Conservation (phyloP, 1,140 invertebrate species). For the Leptinotarsa defecta region DNA sequence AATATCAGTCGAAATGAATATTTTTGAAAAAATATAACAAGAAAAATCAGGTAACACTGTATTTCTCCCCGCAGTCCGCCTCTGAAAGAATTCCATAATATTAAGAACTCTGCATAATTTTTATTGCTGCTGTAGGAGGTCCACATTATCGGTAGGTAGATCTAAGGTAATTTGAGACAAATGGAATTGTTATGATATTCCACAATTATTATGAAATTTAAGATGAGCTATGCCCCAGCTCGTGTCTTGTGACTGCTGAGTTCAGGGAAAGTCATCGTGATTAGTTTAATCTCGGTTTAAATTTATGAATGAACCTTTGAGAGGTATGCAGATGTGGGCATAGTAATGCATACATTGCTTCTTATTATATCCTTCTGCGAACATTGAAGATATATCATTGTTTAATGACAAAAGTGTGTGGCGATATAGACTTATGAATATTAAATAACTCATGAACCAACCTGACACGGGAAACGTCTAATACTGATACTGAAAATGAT, state of each 20-base stretch:
- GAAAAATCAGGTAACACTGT: no score
- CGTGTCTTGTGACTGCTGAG: slow-evolving; percentile 27
- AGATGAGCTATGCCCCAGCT: slow-evolving; percentile 26
- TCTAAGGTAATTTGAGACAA: slow-evolving; percentile 36
- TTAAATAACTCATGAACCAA: not conserved
- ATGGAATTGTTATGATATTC: slow-evolving; percentile 36
- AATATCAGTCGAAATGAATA: no score
- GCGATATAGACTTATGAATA: not conserved
- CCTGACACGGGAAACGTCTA: not conserved
- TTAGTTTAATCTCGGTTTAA: slow-evolving; percentile 26
- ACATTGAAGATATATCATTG: not conserved
- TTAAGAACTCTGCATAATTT: slow-evolving; percentile 15
- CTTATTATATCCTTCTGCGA: slow-evolving; percentile 3
- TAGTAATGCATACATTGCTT: slow-evolving; percentile 3
- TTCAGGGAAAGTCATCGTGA: slow-evolving; percentile 34
- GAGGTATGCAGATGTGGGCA: slow-evolving; percentile 20
- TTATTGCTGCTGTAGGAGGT: slow-evolving; percentile 33
- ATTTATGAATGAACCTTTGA: slow-evolving; percentile 21
- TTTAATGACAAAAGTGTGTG: slow-evolving; percentile 3
- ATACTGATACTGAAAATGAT: slow-evolving; percentile 1
- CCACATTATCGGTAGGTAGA: slow-evolving; percentile 33
- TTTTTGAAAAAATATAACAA: no score
- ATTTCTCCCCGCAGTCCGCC: not conserved
- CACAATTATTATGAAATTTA: slow-evolving; percentile 42
- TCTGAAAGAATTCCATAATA: not conserved